Base-by-base conservation (phyloP, 2,113 vertebrate genomes). In the Ceyx melanurus region DNA sequence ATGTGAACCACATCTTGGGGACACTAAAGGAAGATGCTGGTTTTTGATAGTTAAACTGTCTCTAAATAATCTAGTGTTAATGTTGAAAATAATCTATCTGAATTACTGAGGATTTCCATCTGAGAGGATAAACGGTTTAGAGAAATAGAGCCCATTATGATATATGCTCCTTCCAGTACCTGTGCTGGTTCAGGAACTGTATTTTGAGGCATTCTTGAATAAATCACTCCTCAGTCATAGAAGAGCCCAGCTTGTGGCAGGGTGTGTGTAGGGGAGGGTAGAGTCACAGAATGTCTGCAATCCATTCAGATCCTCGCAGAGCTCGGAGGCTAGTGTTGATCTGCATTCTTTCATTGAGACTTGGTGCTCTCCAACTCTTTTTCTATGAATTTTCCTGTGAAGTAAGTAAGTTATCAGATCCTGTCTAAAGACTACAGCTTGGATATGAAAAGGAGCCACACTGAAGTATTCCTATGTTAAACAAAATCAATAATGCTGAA, bases 401-500 rank as follows among this genome's bases (percentile, higher is more conserved):
- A 53, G n/a, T n/a, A n/a, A n/a, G n/a, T n/a, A 42, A 51, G 21
- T 67, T 11, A 43, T 72, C 28, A 79, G 37, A 93, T 68, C 21
- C 7, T 37, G 37, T 66, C 56, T 72, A 11, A 89, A 84, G 31
- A 50, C 31, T 53, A 26, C 25, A 88, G 22, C n/a, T 65, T 11
- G 40, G 20, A 57, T 93, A 31, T 65, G 7, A 78, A 87, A 88
- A 61, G 31, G 28, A 82, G 15, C 35, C 28, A 73, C 31, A 15
- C 7, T 66, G 31, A 87, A 77, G 58, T 68, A 43, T 71, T 92
- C 20, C 21, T 16, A 22, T 66, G 48, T 87, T 86, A 58, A 92
- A 81, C 40, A 64, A 90, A 92, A 64, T 92, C 28, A 85, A 53
- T 86, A 92, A 64, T 23, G 71, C 37, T 65, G 75, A 87, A 88